Conservation (phyloP, 2,113 vertebrate genomes). For the Scophthalmus maximus region DNA sequence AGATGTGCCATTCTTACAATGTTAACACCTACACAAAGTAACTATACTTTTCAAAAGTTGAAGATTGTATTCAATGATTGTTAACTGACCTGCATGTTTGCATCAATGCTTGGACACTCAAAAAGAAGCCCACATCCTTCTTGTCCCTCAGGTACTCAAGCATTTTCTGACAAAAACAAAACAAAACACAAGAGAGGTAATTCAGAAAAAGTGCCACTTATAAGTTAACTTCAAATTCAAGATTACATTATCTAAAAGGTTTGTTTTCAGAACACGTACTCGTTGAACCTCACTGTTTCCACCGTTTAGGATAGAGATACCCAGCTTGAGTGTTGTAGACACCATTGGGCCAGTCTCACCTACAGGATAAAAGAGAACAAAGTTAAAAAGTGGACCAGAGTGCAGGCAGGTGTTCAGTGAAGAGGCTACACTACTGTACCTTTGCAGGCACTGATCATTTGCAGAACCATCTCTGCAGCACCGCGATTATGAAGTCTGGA, state of each 20-base stretch:
- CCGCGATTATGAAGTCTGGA: constrained; percentile 91
- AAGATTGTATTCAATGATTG: neutral
- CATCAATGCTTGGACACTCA: constrained; percentile 92
- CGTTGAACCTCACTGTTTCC: constrained; percentile 92
- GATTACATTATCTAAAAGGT: neutral
- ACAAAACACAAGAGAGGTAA: neutral
- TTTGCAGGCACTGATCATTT: constrained; percentile 97
- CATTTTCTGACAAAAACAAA: constrained; percentile 88
- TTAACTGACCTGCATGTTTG: constrained; percentile 90
- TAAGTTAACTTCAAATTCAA: neutral
- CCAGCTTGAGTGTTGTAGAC: constrained; percentile 92
- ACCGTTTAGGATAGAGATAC: constrained; percentile 94
- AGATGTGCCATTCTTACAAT: neutral
- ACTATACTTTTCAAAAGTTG: neutral
- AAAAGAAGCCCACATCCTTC: constrained; percentile 94
- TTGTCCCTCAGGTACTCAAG: constrained; percentile 95
- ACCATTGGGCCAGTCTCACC: constrained; percentile 94
- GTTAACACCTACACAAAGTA: neutral
- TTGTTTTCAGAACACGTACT: constrained; percentile 72
- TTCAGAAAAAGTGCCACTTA: neutral
- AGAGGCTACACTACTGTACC: constrained; percentile 69
- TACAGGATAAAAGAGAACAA: constrained; percentile 49
- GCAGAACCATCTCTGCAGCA: constrained; percentile 93
- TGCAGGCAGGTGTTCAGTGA: neutral
- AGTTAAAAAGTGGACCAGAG: neutral